Evolutionary conservation across 2,888 invertebrate genomes (phyloP).

Genomic region (Hipparchia sbordonii): DNA sequence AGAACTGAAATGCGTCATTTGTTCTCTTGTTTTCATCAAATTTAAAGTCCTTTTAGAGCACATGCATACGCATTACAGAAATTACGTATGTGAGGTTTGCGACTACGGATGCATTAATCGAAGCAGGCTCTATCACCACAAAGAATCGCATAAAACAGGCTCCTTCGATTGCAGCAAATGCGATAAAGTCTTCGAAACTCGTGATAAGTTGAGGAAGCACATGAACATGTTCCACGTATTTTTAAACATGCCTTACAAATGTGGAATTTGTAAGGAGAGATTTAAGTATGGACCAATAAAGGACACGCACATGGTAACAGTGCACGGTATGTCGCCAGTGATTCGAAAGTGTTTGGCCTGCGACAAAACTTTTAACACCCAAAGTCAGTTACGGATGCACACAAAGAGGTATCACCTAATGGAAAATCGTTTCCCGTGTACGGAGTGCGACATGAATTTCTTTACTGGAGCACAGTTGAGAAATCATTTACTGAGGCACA

Average conservation of each 20-base stretch:
- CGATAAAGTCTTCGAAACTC: constrained; percentile 58
- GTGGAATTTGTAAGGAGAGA: constrained; percentile 50
- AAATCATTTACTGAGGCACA: constrained; percentile 50
- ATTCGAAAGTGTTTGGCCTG: constrained; percentile 45
- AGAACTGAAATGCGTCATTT: constrained; percentile 41
- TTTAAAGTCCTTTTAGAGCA: constrained; percentile 48
- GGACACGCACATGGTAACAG: constrained; percentile 44
- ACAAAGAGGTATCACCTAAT: constrained; percentile 42
- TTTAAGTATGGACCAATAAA: constrained; percentile 47
- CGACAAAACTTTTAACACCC: constrained; percentile 42
- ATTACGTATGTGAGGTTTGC: constrained; percentile 52
- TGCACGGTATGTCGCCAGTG: constrained; percentile 40
- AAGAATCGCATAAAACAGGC: constrained; percentile 47
- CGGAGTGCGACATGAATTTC: constrained; percentile 54
- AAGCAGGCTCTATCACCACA: constrained; percentile 38
- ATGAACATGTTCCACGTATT: constrained; percentile 36
- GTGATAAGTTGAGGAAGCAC: constrained; percentile 55
- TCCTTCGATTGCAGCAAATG: constrained; percentile 56
- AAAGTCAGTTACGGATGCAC: constrained; percentile 39
- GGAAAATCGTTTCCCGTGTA: constrained; percentile 42
- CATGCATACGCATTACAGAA: constrained; percentile 56
- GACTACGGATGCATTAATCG: constrained; percentile 51
- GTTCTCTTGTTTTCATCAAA: constrained; percentile 38
- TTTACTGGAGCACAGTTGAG: constrained; percentile 43
- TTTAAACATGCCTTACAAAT: constrained; percentile 44